Conservation (phyloP, 1,140 invertebrate genomes). For the Callitettix versicolor region DNA sequence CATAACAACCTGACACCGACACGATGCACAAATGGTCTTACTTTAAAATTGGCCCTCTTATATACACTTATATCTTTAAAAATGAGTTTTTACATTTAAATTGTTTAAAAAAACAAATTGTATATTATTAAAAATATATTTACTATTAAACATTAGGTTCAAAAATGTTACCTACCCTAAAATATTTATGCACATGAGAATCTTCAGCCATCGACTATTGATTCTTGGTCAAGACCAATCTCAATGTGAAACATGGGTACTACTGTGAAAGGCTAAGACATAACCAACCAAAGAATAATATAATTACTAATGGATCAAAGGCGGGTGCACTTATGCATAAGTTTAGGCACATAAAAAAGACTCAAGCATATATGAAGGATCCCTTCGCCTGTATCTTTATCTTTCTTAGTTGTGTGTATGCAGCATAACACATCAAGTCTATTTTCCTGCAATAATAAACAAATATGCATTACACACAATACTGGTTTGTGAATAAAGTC, state of each 20-base stretch:
- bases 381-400: conserved; percentile 46
- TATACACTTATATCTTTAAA: too few species aligned
- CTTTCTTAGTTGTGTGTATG: conserved; percentile 53
- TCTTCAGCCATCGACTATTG: conserved; percentile 88
- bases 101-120: background rate
- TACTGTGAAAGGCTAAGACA: conserved; percentile 72
- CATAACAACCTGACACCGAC: too few species aligned
- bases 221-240: conserved; percentile 89
- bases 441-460: conserved; percentile 37
- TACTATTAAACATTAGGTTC: background rate
- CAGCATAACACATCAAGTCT: conserved; percentile 82
- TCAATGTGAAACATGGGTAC: conserved; percentile 64
- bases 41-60: too few species aligned
- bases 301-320: conserved; percentile 48
- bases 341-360: conserved; percentile 72
- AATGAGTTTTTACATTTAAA: background rate
- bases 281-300: conserved; percentile 84
- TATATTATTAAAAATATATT: background rate
- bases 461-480: background rate
- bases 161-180: conserved; percentile 40
- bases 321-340: conserved; percentile 68
- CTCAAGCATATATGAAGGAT: conserved; percentile 79
- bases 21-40: too few species aligned
- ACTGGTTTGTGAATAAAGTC: too few species aligned
- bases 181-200: conserved; percentile 88